phyloP scores from a whole-genome alignment of 2,113 vertebrate species.

The Athene noctua region DNA sequence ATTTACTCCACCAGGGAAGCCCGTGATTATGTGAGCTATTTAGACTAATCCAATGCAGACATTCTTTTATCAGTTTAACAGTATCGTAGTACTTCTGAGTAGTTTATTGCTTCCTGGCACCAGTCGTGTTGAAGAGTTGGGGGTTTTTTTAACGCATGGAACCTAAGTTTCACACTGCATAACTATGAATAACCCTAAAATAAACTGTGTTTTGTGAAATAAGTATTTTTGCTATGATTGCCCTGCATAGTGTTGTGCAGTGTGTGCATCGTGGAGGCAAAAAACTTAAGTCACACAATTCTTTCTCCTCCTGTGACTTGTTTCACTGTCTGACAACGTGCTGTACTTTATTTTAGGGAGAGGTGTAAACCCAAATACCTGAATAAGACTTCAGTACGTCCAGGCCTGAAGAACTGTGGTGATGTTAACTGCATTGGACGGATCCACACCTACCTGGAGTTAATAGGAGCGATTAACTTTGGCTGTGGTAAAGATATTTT shows the following conservation, averaged over 20 bases:
- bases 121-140: neutral
- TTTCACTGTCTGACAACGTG: neutral
- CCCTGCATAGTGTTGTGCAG: neutral
- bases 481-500: conserved; percentile 84
- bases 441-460: conserved; percentile 96
- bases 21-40: neutral
- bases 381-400: conserved; percentile 97
- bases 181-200: neutral
- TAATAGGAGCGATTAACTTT: conserved; percentile 97
- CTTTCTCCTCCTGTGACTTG: rapidly evolving
- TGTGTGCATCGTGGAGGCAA: rapidly evolving
- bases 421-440: conserved; percentile 98
- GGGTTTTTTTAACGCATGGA: neutral
- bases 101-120: neutral
- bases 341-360: conserved; percentile 76
- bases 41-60: neutral
- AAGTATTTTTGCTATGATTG: neutral
- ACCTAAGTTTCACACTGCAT: neutral
- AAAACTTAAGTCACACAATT: neutral
- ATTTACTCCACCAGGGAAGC: neutral
- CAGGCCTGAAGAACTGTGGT: conserved; percentile 96
- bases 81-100: neutral
- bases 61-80: neutral
- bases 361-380: conserved; percentile 92
- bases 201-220: neutral